Percentiles rank a stretch among this genome's conserved stretches.
Evolutionary conservation across 2,113 vertebrate genomes (phyloP).

Genomic region (Apaloderma vittatum): DNA sequence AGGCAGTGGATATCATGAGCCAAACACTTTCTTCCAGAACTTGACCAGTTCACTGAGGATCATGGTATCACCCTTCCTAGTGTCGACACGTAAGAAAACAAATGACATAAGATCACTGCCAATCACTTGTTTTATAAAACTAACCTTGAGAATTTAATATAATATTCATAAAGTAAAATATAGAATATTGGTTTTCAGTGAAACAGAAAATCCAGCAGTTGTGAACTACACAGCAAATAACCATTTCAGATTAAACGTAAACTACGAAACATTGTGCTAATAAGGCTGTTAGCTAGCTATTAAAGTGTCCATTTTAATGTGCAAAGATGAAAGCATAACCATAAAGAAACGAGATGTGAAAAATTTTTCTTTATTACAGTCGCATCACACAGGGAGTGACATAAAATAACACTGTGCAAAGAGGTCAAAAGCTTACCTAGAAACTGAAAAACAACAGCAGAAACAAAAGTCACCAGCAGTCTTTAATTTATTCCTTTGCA

Average conservation of each 20-base stretch:
- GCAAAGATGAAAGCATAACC: slow-evolving; percentile 5
- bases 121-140: background rate
- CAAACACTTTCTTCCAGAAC: background rate
- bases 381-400: background rate
- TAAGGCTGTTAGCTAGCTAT: slow-evolving; percentile 10
- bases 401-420: background rate
- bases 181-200: background rate
- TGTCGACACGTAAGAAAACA: background rate
- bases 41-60: background rate
- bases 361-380: slow-evolving; percentile 33
- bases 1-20: background rate
- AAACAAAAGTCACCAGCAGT: slow-evolving; percentile 50
- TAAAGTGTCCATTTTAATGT: background rate
- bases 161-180: background rate
- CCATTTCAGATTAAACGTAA: background rate
- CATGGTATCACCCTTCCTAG: background rate
- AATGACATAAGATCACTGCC: background rate
- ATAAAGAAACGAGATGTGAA: background rate
- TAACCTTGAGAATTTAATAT: background rate
- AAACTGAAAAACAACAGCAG: slow-evolving; percentile 25
- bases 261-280: background rate
- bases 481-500: slow-evolving; percentile 48
- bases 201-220: background rate
- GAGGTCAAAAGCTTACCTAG: slow-evolving; percentile 10
- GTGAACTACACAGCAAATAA: background rate